Percentiles rank a stretch among this genome's conserved stretches.
Conservation (phyloP, 2,797 vertebrate genomes). For the Enteromius argenteus region DNA sequence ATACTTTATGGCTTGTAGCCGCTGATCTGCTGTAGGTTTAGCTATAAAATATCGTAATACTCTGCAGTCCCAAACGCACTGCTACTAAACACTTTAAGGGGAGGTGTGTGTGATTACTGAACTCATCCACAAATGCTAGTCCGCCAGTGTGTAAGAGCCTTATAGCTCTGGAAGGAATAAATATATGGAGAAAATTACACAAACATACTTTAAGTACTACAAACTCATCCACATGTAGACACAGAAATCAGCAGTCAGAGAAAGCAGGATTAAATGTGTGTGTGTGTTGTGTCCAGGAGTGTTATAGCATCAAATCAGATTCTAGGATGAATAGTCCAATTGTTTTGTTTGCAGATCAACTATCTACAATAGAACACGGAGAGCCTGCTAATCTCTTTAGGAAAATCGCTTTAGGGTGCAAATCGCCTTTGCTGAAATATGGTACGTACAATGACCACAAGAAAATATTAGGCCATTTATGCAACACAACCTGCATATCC, state of each 20-base stretch:
- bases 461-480: not conserved
- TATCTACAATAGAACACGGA: conserved; percentile 12
- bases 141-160: not conserved
- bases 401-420: conserved; percentile 27
- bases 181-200: conserved; percentile 24
- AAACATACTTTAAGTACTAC: conserved; percentile 9
- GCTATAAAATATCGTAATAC: conserved; percentile 35
- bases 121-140: conserved; percentile 10
- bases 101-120: conserved; percentile 25
- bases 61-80: conserved; percentile 3
- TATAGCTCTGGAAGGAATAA: conserved; percentile 14
- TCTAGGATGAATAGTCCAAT: conserved; percentile 29
- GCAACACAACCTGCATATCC: not conserved
- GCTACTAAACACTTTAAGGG: conserved; percentile 27
- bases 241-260: not conserved
- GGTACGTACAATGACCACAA: not conserved
- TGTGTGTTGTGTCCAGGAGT: not conserved
- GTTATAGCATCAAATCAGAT: conserved; percentile 24
- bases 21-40: conserved; percentile 39
- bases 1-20: conserved; percentile 24
- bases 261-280: not conserved
- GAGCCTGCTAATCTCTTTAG: conserved; percentile 25
- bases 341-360: conserved; percentile 33
- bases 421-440: conserved; percentile 16
- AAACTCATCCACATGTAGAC: conserved; percentile 3